These are phyloP conservation scores for Oligia fasciuncula DNA, from an alignment of 2,888 invertebrate genomes.

Conservation along the genomic window DNA sequence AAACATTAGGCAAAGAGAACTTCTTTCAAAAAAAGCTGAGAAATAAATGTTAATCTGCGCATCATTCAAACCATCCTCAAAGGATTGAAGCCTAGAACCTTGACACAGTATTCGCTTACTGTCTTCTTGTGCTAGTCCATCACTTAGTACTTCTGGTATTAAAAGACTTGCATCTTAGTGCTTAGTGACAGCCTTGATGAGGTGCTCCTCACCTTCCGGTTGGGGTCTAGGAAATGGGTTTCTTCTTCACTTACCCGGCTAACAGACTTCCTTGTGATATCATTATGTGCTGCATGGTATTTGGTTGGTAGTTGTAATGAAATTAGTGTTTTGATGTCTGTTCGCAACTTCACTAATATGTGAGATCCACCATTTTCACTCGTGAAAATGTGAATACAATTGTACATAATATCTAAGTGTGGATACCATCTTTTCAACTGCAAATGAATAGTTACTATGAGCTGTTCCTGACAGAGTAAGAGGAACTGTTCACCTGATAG, in stretches of 20 bases:
- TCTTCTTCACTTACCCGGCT: constrained; percentile 42
- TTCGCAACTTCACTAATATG: neutral
- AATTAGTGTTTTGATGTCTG: neutral
- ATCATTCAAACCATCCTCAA: neutral
- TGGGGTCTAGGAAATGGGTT: constrained; percentile 52
- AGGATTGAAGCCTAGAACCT: constrained; percentile 15
- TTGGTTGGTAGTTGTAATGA: neutral
- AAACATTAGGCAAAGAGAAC: neutral
- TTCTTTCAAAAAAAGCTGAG: neutral
- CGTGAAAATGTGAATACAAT: neutral
- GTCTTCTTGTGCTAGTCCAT: constrained; percentile 38
- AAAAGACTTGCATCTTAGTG: constrained; percentile 53
- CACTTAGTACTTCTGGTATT: constrained; percentile 56
- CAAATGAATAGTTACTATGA: neutral
- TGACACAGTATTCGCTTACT: constrained; percentile 18
- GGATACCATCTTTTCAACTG: neutral
- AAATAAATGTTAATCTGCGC: neutral
- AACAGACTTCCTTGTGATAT: constrained; percentile 48
- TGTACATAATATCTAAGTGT: neutral
- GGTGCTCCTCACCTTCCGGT: constrained; percentile 48
- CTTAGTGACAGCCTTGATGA: constrained; percentile 44
- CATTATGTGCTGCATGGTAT: constrained; percentile 15
- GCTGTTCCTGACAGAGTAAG: too few relatives aligned
- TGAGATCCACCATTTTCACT: neutral
- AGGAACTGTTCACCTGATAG: neutral